These are phyloP conservation scores for Pammene fasciana DNA, from an alignment of 2,888 invertebrate species.

Conservation along the genomic window DNA sequence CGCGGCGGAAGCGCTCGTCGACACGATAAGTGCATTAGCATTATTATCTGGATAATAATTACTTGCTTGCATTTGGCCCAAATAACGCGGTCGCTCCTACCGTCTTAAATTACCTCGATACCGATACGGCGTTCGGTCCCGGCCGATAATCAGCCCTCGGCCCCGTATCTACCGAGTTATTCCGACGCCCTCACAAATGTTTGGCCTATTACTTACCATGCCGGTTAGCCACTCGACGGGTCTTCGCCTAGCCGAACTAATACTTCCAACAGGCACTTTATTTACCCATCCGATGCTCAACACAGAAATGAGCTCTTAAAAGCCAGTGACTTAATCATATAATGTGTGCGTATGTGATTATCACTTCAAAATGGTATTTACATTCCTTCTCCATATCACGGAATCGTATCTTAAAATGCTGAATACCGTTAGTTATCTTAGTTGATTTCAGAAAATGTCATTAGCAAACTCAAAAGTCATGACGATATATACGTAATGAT, in stretches of 20 bases:
- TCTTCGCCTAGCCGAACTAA: constrained; percentile 49
- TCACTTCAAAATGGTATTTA: constrained; percentile 57
- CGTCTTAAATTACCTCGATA: constrained; percentile 73
- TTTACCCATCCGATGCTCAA: constrained; percentile 65
- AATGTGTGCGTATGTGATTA: constrained; percentile 65
- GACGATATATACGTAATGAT: constrained; percentile 35
- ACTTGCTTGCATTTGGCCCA: constrained; percentile 81
- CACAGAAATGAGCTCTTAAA: constrained; percentile 65
- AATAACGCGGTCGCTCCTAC: constrained; percentile 74
- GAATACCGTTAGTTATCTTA: constrained; percentile 43
- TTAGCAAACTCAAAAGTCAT: constrained; percentile 25
- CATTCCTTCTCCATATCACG: constrained; percentile 43
- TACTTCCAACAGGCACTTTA: constrained; percentile 61
- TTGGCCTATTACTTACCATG: constrained; percentile 73
- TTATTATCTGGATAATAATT: constrained; percentile 83
- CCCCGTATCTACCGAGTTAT: constrained; percentile 47
- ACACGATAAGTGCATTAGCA: constrained; percentile 83
- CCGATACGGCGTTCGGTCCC: constrained; percentile 62
- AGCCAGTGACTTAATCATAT: constrained; percentile 68
- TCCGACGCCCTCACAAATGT: constrained; percentile 64
- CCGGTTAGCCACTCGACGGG: constrained; percentile 61
- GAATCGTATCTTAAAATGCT: constrained; percentile 46
- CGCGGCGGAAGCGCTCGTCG: constrained; percentile 77
- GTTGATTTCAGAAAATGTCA: constrained; percentile 35
- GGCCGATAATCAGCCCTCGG: constrained; percentile 59